Percentiles rank a stretch among this genome's conserved stretches.
These are phyloP conservation scores for Actinemys pallida DNA, from an alignment of 2,113 vertebrate species.

Conservation along the genomic window DNA sequence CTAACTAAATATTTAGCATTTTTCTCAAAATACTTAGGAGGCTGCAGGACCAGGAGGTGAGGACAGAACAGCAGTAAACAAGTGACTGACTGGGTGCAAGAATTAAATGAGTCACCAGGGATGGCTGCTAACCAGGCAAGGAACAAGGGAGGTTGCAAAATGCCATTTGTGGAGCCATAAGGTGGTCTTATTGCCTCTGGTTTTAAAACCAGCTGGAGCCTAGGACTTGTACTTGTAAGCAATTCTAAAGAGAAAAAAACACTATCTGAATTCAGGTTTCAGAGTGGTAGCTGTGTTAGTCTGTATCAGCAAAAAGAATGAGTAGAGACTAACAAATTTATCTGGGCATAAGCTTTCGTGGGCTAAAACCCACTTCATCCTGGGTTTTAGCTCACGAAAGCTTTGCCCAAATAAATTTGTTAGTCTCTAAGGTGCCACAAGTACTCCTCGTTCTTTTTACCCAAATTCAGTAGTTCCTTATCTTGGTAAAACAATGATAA, in stretches of 20 bases:
- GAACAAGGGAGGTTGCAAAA: neutral
- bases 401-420: no score
- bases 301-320: no score
- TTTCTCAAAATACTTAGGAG: neutral
- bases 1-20: neutral
- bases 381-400: no score
- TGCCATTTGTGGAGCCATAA: neutral
- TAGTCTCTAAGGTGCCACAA: no score
- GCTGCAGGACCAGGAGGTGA: neutral
- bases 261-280: neutral
- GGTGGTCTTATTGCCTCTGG: neutral
- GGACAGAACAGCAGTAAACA: neutral
- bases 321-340: no score
- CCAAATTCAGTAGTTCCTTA: neutral
- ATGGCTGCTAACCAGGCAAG: neutral
- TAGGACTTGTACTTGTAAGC: neutral
- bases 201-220: neutral
- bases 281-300: no score
- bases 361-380: no score
- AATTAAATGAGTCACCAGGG: neutral
- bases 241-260: neutral
- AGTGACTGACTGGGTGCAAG: neutral
- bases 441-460: no score
- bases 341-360: no score
- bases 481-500: neutral